A percentile compares a stretch with the other conserved stretches of the same genome.
These are phyloP conservation scores for Mylabris phalerata DNA, from an alignment of 1,140 invertebrate genomes.

Conservation along the genomic window DNA sequence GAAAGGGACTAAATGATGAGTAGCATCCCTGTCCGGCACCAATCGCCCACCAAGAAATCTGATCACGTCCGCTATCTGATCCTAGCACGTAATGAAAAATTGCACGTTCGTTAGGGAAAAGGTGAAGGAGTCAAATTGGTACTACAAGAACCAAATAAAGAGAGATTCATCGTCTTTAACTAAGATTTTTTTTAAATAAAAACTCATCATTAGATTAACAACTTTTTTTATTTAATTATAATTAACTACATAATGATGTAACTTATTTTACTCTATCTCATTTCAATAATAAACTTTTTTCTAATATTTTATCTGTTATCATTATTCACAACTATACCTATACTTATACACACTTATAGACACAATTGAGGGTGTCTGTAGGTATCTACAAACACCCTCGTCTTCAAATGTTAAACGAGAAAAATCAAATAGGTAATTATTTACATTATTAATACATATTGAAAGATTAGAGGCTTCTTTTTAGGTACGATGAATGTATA, in stretches of 20 bases:
- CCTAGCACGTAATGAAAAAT: slow-evolving; percentile 54
- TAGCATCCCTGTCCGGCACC: slow-evolving; percentile 11
- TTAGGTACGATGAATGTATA: slow-evolving; percentile 29
- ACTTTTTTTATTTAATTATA: too few relatives aligned
- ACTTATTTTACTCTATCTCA: too few relatives aligned
- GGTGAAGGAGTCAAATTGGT: slow-evolving; percentile 11
- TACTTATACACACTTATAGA: too few relatives aligned
- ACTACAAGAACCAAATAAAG: background rate
- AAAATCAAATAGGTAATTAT: slow-evolving; percentile 28
- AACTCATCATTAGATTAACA: too few relatives aligned
- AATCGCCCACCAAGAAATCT: slow-evolving; percentile 30
- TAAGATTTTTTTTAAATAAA: too few relatives aligned
- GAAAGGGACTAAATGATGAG: slow-evolving; percentile 34
- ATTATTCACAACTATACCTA: too few relatives aligned
- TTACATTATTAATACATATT: slow-evolving; percentile 31
- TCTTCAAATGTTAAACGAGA: background rate
- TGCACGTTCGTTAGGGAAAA: slow-evolving; percentile 42
- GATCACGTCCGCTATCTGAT: slow-evolving; percentile 45
- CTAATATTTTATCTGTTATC: too few relatives aligned
- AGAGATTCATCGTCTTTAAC: too few relatives aligned
- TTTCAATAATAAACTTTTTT: too few relatives aligned
- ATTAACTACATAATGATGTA: too few relatives aligned
- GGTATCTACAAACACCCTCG: too few relatives aligned
- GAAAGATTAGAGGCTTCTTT: slow-evolving; percentile 31
- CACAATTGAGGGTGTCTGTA: too few relatives aligned